A percentile compares a stretch with the other conserved stretches of the same genome.
These are phyloP conservation scores for Charanyca ferruginea DNA, from an alignment of 2,888 invertebrate genomes.

Conservation along the genomic window DNA sequence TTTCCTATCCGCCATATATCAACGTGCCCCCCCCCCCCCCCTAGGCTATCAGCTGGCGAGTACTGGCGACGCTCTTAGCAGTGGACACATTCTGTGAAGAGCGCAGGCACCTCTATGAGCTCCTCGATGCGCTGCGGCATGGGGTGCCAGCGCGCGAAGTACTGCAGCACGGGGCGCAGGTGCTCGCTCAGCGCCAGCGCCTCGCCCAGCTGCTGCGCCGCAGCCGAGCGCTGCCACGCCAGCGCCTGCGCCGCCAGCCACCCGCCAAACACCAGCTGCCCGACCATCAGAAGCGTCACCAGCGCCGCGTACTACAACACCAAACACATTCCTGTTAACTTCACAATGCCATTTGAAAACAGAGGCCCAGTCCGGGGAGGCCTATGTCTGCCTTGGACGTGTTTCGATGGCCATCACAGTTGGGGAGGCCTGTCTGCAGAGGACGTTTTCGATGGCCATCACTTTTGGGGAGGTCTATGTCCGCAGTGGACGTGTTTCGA, in stretches of 20 bases:
- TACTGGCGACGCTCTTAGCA: too few relatives aligned
- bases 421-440: background rate
- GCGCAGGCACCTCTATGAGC: conserved; percentile 66
- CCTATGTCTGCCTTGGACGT: too few relatives aligned
- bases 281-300: conserved; percentile 61
- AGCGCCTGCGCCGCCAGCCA: conserved; percentile 70
- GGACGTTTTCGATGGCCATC: too few relatives aligned
- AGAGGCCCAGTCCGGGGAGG: background rate
- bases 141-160: conserved; percentile 71
- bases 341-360: background rate
- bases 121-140: conserved; percentile 68
- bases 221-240: conserved; percentile 65
- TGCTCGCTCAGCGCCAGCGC: conserved; percentile 70
- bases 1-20: too few relatives aligned
- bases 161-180: conserved; percentile 69
- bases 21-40: too few relatives aligned
- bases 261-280: conserved; percentile 63
- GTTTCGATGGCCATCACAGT: too few relatives aligned
- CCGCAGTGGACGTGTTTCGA: too few relatives aligned
- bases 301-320: conserved; percentile 68
- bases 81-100: too few relatives aligned
- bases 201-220: conserved; percentile 67
- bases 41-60: too few relatives aligned
- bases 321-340: too few relatives aligned
- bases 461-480: too few relatives aligned